These are phyloP conservation scores for Xyrichtys novacula DNA, from an alignment of 2,797 vertebrate genomes.

Conservation along the genomic window DNA sequence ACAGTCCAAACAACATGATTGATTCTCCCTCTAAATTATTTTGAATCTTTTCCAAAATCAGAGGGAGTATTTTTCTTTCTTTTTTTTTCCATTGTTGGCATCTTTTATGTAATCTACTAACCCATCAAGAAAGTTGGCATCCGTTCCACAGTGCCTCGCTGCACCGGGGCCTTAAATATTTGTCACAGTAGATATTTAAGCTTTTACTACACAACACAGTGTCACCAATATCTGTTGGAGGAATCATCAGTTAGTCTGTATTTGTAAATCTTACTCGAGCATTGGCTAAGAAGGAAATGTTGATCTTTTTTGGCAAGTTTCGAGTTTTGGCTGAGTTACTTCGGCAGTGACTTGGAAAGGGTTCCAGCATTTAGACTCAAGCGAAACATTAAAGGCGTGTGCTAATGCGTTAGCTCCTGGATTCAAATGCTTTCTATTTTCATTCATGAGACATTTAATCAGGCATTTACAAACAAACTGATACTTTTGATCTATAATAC, in stretches of 20 bases:
- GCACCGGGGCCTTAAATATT: no score
- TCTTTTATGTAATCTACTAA: no score
- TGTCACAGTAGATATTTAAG: no score
- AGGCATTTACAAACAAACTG: neutral
- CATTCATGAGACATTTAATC: neutral
- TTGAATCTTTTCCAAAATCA: constrained; percentile 8
- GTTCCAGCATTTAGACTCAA: constrained; percentile 5
- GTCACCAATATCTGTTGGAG: neutral
- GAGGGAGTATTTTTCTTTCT: no score
- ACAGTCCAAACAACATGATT: neutral
- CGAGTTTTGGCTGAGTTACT: constrained; percentile 5
- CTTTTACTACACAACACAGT: neutral
- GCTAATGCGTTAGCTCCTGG: neutral
- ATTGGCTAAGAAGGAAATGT: neutral
- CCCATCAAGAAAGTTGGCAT: no score
- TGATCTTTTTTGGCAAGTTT: neutral
- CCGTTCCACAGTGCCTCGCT: no score
- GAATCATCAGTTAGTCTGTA: neutral
- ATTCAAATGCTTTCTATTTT: neutral
- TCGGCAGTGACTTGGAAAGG: neutral
- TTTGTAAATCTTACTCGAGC: neutral
- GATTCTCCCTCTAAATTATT: neutral
- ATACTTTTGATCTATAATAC: neutral
- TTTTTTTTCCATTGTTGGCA: no score
- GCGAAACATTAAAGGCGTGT: neutral